Evolutionary conservation across 2,113 vertebrate genomes (phyloP).

Genomic region (Melanocharis versteri): DNA sequence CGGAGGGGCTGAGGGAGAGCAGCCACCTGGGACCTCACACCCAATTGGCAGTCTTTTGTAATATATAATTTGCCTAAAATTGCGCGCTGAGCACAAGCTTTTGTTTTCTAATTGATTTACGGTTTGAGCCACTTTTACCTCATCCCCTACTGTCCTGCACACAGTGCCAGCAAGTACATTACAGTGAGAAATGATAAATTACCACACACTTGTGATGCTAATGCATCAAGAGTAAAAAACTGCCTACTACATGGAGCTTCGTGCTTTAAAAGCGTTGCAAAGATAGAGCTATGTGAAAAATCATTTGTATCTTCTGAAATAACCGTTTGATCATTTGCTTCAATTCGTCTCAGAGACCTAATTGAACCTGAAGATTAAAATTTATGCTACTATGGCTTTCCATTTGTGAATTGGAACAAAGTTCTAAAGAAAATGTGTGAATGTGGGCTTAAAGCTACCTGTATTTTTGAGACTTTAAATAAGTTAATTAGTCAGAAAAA

Average conservation of each 20-base stretch:
- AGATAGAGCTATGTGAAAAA: conserved; percentile 7
- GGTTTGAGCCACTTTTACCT: conserved; percentile 78
- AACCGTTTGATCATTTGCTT: conserved; percentile 55
- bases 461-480: not conserved
- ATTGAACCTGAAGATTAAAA: conserved; percentile 63
- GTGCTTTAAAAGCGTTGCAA: conserved; percentile 5
- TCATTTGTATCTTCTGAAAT: conserved; percentile 32
- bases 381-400: conserved; percentile 34
- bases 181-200: conserved; percentile 82
- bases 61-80: conserved; percentile 81
- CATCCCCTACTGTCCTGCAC: conserved; percentile 72
- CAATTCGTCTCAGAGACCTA: conserved; percentile 42
- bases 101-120: conserved; percentile 91
- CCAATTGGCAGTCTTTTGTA: conserved; percentile 80
- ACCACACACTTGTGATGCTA: conserved; percentile 77
- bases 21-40: conserved; percentile 72
- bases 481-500: not conserved
- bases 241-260: conserved; percentile 43
- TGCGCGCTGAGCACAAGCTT: conserved; percentile 75
- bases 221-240: conserved; percentile 72
- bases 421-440: conserved; percentile 5
- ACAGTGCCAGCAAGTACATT: conserved; percentile 79
- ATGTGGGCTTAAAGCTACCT: not conserved
- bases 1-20: conserved; percentile 6
- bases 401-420: conserved; percentile 38